phyloP scores from a whole-genome alignment of 1,140 invertebrate species.

The Caerostris extrusa region DNA sequence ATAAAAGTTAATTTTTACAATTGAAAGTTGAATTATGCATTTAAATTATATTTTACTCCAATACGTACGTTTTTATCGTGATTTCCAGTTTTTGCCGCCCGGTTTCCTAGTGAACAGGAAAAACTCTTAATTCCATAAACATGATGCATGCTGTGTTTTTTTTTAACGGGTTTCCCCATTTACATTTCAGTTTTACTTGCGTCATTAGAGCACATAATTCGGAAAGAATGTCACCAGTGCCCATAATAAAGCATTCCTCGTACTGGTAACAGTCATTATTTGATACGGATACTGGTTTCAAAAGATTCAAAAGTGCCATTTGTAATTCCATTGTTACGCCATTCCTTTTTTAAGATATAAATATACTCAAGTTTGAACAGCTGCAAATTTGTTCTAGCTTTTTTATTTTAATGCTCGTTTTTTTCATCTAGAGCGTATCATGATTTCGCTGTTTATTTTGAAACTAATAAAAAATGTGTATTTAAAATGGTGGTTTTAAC shows the following conservation, averaged over 20 bases:
- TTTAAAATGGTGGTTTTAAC: not conserved
- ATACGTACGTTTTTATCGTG: slow-evolving; percentile 34
- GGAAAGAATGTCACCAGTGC: not conserved
- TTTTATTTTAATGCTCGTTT: not conserved
- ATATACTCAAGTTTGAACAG: not conserved
- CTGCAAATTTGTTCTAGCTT: not conserved
- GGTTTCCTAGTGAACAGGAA: not conserved
- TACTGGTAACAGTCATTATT: not conserved
- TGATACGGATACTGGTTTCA: not conserved
- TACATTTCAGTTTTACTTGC: not conserved
- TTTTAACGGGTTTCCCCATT: not conserved
- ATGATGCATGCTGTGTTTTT: not conserved
- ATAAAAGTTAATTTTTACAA: too few relatives aligned
- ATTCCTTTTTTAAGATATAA: not conserved
- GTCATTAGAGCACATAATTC: slow-evolving; percentile 12
- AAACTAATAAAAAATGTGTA: not conserved
- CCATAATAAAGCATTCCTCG: not conserved
- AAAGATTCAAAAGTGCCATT: not conserved
- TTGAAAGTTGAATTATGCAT: too few relatives aligned
- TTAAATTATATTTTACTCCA: too few relatives aligned
- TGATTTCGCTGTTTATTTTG: not conserved
- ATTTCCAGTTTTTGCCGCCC: slow-evolving; percentile 20
- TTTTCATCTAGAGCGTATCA: not conserved
- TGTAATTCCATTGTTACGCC: not conserved
- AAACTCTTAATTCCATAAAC: slow-evolving; percentile 34